Evolutionary conservation across 2,888 invertebrate species (phyloP), one percentile per base, ranked within the genome.

Genomic region (Herminia tarsipennalis): DNA sequence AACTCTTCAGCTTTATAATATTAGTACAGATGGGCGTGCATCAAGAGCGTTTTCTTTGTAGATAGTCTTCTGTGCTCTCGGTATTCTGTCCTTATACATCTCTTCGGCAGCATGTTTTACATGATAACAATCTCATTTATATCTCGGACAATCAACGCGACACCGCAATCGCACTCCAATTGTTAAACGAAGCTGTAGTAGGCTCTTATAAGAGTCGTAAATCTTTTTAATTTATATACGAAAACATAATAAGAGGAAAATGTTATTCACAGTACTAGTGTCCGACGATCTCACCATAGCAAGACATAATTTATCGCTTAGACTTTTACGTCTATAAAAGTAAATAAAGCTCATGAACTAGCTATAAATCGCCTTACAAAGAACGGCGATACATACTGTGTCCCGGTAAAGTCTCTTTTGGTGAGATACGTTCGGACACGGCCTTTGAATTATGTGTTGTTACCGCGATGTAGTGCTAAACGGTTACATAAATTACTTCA

Each of bases 191-290:
- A 76, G 73, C 70, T 70, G 70, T 65, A 65, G 76, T 75, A 67
- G 68, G 70, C 71, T 75, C 73, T 77, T 81, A 71, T 76, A 66
- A 63, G 54, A 52, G 32, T 49, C 60, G 88, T 89, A 89, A 89
- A 90, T 90, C 88, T 85, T 64, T 74, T 70, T 86, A 89, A 90
- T 89, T 89, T 89, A 90, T 90, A 85, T 78, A 86, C 82, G 64
- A 84, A 86, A 83, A 84, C 85, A 88, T 89, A 88, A 88, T 88
- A 89, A 83, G 86, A 82, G 83, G 85, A 88, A 88, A 88, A 86
- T 83, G 83, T 77, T 85, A 86, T 86, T 83, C 84, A 84, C 76
- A 66, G 70, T 66, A 71, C 73, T 76, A 73, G 69, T 76, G 83
- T 83, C 83, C 81, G 72, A 74, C 77, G 47, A 69, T 76, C 75